phyloP scores from a whole-genome alignment of 2,113 vertebrate genomes.

The Natator depressus region DNA sequence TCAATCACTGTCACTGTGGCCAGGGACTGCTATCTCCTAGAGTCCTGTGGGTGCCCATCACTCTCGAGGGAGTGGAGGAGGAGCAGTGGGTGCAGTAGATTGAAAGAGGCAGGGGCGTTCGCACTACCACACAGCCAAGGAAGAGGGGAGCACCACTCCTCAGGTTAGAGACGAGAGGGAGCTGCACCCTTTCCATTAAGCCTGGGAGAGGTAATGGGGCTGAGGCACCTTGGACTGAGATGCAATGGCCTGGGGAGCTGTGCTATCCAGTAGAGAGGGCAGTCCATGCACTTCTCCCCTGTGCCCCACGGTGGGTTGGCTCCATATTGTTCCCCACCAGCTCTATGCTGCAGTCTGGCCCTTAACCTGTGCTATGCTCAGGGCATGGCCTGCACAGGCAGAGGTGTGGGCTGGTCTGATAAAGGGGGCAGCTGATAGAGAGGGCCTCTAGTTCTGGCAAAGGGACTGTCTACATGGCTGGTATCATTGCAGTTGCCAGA shows the following conservation, averaged over 20 bases:
- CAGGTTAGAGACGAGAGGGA: background rate
- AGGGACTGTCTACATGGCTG: background rate
- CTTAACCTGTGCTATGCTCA: background rate
- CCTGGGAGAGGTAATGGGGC: background rate
- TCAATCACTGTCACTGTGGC: background rate
- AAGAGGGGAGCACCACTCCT: background rate
- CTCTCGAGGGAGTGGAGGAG: too few species aligned
- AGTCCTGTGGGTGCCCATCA: too few species aligned
- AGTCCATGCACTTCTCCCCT: background rate
- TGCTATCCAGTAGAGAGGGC: background rate
- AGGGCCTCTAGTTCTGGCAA: background rate
- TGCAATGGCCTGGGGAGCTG: background rate
- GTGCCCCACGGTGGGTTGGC: background rate
- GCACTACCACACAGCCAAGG: background rate
- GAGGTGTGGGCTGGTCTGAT: background rate
- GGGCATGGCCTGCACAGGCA: background rate
- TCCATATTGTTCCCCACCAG: background rate
- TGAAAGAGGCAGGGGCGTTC: too few species aligned
- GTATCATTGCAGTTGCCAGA: background rate
- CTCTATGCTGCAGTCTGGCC: background rate
- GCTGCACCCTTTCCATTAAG: background rate
- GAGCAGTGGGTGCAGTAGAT: too few species aligned
- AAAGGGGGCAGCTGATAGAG: background rate
- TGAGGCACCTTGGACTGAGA: background rate
- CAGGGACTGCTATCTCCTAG: too few species aligned